Evolutionary conservation across 2,113 vertebrate genomes (phyloP), one percentile per base, ranked within the genome.

Genomic region (Phaethornis superciliosus): DNA sequence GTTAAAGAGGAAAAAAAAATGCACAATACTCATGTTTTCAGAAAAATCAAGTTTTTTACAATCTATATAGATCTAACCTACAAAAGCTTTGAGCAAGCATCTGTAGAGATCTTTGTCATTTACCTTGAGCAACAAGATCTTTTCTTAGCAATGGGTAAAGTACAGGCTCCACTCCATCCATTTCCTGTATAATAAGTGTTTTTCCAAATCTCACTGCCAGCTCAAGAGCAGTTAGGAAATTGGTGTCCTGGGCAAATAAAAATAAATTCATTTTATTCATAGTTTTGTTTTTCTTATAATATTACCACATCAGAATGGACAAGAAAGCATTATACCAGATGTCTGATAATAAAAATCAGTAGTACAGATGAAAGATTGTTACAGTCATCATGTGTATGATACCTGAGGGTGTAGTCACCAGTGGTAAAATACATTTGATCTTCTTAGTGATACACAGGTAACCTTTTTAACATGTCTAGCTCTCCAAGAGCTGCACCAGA

Each of bases 121-220:
- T 97, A 99, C 99, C 99, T 97, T 99, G 99, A 85, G 99, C 98
- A 85, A 99, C 97, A 65, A 99, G 98, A 96, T 99, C 99, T 94
- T 97, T 98, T 95, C 99, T 98, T 93, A 99, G 94, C 65, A 99
- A 94, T 0, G 99, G 99, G 93, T 99, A 99, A 88, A 99, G 99
- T 24, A 99, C 99, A 60, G 99, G 99, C 95, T 99, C 99, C 85
- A 99, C 98, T 80, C 98, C 98, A 95, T 99, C 99, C 98, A 99
- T 98, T 96, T 99, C 99, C 95, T 99, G 99, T 92, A 99, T 98
- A 95, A 99, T 98, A 80, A 99, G 98, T 1, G 99, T 99, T 97
- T 99, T 99, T 51, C 99, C 99, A 97, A 99, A 99, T 94, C 99
- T 98, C 75, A 99, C 99, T 10, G 99, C 98, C 85, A 99, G 95